These are phyloP conservation scores for Gallinago nigripennis DNA, from an alignment of 2,797 vertebrate species.

Conservation along the genomic window DNA sequence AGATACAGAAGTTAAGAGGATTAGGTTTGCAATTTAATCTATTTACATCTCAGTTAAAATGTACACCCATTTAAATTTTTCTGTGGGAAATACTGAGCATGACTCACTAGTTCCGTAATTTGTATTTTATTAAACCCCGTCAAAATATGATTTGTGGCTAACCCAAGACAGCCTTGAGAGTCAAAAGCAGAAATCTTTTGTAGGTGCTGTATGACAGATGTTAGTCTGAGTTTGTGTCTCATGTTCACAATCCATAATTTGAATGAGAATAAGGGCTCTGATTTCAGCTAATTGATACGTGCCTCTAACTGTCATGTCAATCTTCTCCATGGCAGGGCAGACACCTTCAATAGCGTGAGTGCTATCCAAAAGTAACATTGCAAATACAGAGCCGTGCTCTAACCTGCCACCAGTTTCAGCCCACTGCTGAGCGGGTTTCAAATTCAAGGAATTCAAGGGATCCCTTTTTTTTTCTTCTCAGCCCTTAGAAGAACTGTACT, in stretches of 20 bases:
- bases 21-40: slow-evolving; percentile 22
- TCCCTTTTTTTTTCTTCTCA: not conserved
- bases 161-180: slow-evolving; percentile 34
- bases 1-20: slow-evolving; percentile 6
- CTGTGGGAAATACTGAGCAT: slow-evolving; percentile 33
- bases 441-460: slow-evolving; percentile 4
- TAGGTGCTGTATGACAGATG: slow-evolving; percentile 61
- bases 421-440: not conserved
- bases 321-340: not conserved
- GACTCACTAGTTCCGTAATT: slow-evolving; percentile 56
- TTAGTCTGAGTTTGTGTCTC: slow-evolving; percentile 38
- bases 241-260: slow-evolving; percentile 34
- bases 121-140: slow-evolving; percentile 69
- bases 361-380: not conserved
- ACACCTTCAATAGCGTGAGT: not conserved
- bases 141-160: slow-evolving; percentile 66
- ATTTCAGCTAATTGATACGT: slow-evolving; percentile 60
- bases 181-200: slow-evolving; percentile 45
- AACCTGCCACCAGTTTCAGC: not conserved
- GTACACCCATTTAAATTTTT: slow-evolving; percentile 5
- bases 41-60: slow-evolving; percentile 41
- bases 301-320: slow-evolving; percentile 20
- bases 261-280: slow-evolving; percentile 54
- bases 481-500: not conserved
- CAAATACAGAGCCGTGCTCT: not conserved